A percentile compares a stretch with the other conserved stretches of the same genome.
These are phyloP conservation scores for Anorthoa munda DNA, from an alignment of 2,888 invertebrate genomes.

Conservation along the genomic window DNA sequence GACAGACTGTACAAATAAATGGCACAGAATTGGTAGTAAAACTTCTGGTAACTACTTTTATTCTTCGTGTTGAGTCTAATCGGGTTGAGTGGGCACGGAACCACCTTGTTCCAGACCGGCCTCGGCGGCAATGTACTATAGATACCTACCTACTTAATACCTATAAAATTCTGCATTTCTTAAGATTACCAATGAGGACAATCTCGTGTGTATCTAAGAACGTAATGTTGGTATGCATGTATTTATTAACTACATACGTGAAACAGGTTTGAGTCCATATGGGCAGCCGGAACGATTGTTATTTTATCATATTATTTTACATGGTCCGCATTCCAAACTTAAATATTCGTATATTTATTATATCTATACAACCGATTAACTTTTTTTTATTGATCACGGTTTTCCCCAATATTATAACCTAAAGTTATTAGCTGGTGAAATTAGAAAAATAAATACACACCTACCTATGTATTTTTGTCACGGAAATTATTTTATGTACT, in stretches of 20 bases:
- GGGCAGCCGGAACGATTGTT: conserved; percentile 81
- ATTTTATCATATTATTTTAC: conserved; percentile 84
- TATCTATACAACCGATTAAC: conserved; percentile 58
- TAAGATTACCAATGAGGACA: conserved; percentile 25
- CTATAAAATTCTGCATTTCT: background rate
- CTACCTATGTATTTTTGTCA: background rate
- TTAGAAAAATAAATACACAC: conserved; percentile 32
- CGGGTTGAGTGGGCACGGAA: too few species aligned
- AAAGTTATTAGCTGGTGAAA: conserved; percentile 51
- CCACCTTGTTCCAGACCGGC: too few species aligned
- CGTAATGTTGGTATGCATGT: conserved; percentile 68
- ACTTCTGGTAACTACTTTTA: too few species aligned
- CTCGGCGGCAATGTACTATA: too few species aligned
- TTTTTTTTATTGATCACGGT: conserved; percentile 63
- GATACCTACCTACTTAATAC: too few species aligned
- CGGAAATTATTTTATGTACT: conserved; percentile 9
- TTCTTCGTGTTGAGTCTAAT: too few species aligned
- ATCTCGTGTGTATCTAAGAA: conserved; percentile 63
- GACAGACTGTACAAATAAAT: too few species aligned
- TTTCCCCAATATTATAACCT: conserved; percentile 63
- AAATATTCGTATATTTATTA: conserved; percentile 67
- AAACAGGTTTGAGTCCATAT: conserved; percentile 85
- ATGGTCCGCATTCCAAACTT: conserved; percentile 81
- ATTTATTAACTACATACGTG: conserved; percentile 70
- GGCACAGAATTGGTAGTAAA: too few species aligned